Base-by-base conservation (phyloP, 2,113 vertebrate genomes). In the Upupa epops region DNA sequence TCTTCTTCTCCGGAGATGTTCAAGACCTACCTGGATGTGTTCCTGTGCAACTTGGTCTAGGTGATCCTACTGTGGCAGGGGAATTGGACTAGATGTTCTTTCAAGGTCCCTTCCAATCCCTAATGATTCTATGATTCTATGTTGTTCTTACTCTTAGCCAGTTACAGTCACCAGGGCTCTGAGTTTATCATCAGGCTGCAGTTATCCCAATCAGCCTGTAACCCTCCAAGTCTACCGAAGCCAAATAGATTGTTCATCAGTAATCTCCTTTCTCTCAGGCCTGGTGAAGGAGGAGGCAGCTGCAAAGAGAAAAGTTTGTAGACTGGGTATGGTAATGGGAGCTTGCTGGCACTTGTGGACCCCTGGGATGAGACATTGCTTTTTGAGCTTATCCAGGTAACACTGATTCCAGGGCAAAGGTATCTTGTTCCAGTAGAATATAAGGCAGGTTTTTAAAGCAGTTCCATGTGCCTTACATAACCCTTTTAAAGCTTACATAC, bases 291-390 rank as follows among this genome's bases (percentile, higher is more conserved):
- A 70, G 25, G 13, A 20, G 0, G 0, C 60, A 25, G 3, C 24
- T 65, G 26, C 13, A 48, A 34, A 73, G 9, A 5, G 77, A 9
- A 37, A 77, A 6, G 22, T 3, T 17, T 73, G 7, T n/a, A 52
- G 17, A 14, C 11, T 77, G 36, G 2, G 7, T 37, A 32, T 18
- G 51, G 11, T 4, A n/a, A 3, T 15, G 14, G 55, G 26, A 82
- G 5, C 17, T 26, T 46, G 20, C 22, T 71, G 32, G 10, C 6
- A 40, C 0, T 0, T 4, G 4, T 0, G 0, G 7, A 18, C 17
- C 13, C 14, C 4, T 25, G 0, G 0, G 1, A 8, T 13, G 18
- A 40, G 18, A 8, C 31, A 13, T 19, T 64, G 19, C 17, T 31
- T 79, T 45, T 56, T 25, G 42, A 89, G 6, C 15, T 68, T 49